Evolutionary conservation across 2,113 vertebrate species (phyloP).

Genomic region (Pholis gunnellus): DNA sequence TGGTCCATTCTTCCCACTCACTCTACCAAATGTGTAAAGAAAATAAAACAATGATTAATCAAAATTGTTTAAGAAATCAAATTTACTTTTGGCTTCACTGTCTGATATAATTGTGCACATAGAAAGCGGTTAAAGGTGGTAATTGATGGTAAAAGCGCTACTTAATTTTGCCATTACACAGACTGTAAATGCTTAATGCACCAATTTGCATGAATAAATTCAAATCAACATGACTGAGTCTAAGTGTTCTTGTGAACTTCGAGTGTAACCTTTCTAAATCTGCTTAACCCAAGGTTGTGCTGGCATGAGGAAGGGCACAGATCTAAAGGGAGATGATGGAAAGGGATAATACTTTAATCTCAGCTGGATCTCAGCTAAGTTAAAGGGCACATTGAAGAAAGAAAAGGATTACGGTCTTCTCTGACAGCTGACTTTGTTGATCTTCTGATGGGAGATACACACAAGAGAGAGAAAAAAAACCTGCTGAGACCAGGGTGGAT

Average conservation of each 20-base stretch:
- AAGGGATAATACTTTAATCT: slow-evolving; percentile 67
- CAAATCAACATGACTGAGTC: not conserved
- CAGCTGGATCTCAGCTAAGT: slow-evolving; percentile 50
- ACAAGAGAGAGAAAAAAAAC: not conserved
- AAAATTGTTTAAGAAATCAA: not conserved
- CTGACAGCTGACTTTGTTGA: slow-evolving; percentile 50
- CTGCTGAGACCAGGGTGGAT: not conserved
- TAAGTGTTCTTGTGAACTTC: not conserved
- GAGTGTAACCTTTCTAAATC: slow-evolving; percentile 19
- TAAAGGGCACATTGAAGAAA: slow-evolving; percentile 57
- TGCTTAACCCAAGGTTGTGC: slow-evolving; percentile 18
- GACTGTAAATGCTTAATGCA: not conserved
- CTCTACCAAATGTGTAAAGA: not conserved
- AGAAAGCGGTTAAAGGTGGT: not conserved
- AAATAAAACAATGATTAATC: not conserved
- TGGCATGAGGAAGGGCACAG: slow-evolving; percentile 15
- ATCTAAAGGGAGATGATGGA: slow-evolving; percentile 57
- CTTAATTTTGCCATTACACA: not conserved
- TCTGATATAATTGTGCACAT: not conserved
- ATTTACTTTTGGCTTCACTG: not conserved
- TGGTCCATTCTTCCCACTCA: not conserved
- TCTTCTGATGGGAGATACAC: slow-evolving; percentile 37
- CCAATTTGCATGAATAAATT: not conserved
- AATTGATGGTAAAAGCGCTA: not conserved
- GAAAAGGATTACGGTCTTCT: slow-evolving; percentile 44